Evolutionary conservation across 2,113 vertebrate species (phyloP).

Genomic region (Eonycteris spelaea): DNA sequence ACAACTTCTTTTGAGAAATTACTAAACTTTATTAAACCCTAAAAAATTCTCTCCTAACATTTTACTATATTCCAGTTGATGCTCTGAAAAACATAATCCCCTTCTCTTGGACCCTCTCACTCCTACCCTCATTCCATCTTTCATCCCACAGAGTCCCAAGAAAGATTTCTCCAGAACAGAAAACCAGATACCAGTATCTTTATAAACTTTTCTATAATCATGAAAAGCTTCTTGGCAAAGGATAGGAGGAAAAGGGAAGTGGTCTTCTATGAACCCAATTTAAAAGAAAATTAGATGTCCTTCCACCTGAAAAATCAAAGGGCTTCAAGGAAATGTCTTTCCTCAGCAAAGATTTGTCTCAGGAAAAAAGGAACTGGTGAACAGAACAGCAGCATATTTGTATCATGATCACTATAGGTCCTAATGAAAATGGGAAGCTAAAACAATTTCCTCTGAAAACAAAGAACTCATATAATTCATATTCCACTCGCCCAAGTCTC

Average conservation of each 20-base stretch:
- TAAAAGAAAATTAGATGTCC: conserved; percentile 48
- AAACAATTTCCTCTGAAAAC: conserved; percentile 61
- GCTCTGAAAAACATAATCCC: neutral
- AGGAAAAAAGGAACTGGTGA: neutral
- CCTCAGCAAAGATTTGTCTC: neutral
- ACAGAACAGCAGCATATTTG: conserved; percentile 22
- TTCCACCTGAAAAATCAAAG: conserved; percentile 42
- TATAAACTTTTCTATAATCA: conserved; percentile 34
- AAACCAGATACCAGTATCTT: conserved; percentile 36
- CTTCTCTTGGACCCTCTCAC: neutral
- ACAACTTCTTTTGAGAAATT: conserved; percentile 37
- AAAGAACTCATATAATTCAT: conserved; percentile 64
- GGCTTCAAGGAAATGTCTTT: neutral
- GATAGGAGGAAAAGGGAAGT: neutral
- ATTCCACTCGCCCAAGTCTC: conserved; percentile 42
- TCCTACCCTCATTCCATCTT: neutral
- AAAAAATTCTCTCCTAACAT: neutral
- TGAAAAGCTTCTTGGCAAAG: conserved; percentile 39
- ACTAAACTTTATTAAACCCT: neutral
- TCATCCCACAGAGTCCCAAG: conserved; percentile 51
- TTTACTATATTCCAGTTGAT: neutral
- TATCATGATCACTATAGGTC: conserved; percentile 8
- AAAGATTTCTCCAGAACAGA: conserved; percentile 43
- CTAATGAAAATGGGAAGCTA: conserved; percentile 17
- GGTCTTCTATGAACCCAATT: conserved; percentile 35